Percentiles rank a stretch among this genome's conserved stretches.
Evolutionary conservation across 2,888 invertebrate genomes (phyloP).

Genomic region (Drosophila rubida): DNA sequence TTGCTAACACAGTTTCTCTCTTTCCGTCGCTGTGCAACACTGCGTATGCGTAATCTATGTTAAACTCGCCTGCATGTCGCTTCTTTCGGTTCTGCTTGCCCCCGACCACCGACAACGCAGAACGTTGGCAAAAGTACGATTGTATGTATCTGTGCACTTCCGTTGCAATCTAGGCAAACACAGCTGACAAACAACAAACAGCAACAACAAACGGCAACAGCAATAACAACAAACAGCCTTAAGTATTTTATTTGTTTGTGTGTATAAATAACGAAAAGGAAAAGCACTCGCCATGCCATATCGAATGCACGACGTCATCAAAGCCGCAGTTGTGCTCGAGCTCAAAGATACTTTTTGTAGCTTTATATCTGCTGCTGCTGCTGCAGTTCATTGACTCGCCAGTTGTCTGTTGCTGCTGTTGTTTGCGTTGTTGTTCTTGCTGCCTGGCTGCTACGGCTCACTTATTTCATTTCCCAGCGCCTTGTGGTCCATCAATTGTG

Average conservation of each 20-base stretch:
- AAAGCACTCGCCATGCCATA: slow-evolving; percentile 11
- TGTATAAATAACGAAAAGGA: slow-evolving; percentile 33
- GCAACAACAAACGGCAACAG: background rate
- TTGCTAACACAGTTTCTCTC: background rate
- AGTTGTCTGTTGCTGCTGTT: slow-evolving; percentile 18
- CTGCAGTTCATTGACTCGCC: slow-evolving; percentile 56
- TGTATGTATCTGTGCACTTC: slow-evolving; percentile 28
- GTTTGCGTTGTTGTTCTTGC: slow-evolving; percentile 21
- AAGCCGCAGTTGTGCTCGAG: slow-evolving; percentile 45
- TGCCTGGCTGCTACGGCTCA: slow-evolving; percentile 61
- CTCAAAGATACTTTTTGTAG: slow-evolving; percentile 39
- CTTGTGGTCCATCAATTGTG: slow-evolving; percentile 70
- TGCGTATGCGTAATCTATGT: slow-evolving; percentile 47
- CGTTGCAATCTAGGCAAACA: slow-evolving; percentile 30
- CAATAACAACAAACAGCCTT: slow-evolving; percentile 7
- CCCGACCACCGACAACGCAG: background rate
- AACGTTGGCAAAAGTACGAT: background rate
- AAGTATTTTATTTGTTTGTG: slow-evolving; percentile 23
- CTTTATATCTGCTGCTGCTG: slow-evolving; percentile 44
- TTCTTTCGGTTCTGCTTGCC: background rate
- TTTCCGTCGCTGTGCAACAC: slow-evolving; percentile 16
- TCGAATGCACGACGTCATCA: slow-evolving; percentile 41
- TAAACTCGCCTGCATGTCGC: slow-evolving; percentile 25
- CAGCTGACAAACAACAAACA: slow-evolving; percentile 25
- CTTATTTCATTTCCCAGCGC: slow-evolving; percentile 67